Base-by-base conservation (phyloP, 2,888 invertebrate genomes). In the Phlogophora meticulosa region DNA sequence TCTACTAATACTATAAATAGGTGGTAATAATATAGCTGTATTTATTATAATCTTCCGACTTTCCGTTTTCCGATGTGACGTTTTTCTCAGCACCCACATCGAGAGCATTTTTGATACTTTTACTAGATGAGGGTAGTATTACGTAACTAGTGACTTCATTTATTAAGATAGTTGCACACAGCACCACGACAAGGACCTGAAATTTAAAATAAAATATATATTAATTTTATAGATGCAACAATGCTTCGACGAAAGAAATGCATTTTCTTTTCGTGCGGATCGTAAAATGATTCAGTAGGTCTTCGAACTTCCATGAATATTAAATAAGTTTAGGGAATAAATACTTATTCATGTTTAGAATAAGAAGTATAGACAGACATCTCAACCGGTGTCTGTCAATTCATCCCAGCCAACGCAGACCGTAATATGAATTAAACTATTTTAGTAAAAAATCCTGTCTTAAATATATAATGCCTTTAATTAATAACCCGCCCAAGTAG, bases 11-110 rank as follows among this genome's bases (percentile, higher is more conserved):
- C 60, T 91, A 93, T 91, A 94, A 90, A 80, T 93, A 93, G 0
- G 94, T 94, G 0, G 95, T 95, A 60, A 95, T 95, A 32, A 95
- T 84, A 71, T 88, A 95, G 68, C 91, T 95, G 34, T 94, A 95
- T 86, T 93, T 94, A 20, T 76, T 90, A 72, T 95, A 95, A 70
- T 94, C 94, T 4, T 92, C 92, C 0, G 95, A 94, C n/a, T 88
- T 61, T 42, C 81, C 66, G 11, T 45, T 69, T 43, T 49, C 45
- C 1, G 68, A 11, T 28, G 55, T 17, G 28, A 43, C 13, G 11
- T 60, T 60, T 42, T 67, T 65, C 13, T 69, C 49, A 24, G 66
- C 36, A 5, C 1, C 42, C n/a, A 43, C 7, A 17, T 49, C 11
- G 13, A 59, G 46, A 5, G 36, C 43, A 62, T 75, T 75, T 53